Conservation (phyloP, 2,113 vertebrate genomes). For the Mionectes macconnelli region DNA sequence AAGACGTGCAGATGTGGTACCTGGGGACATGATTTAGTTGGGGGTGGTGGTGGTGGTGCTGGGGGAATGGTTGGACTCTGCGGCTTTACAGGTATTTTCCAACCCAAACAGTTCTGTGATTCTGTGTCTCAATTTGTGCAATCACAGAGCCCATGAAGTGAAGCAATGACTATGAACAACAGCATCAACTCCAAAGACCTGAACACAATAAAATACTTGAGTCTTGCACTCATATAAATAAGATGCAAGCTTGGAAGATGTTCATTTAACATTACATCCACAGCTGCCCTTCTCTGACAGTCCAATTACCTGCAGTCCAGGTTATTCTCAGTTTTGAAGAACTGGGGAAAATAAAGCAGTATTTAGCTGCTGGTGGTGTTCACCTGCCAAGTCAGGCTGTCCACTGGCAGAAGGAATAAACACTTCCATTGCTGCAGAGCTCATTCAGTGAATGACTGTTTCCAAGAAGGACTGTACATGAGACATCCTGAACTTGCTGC, state of each 20-base stretch:
- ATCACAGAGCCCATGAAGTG: neutral
- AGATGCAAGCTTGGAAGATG: neutral
- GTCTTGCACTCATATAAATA: neutral
- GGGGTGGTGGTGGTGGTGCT: neutral
- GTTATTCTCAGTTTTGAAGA: neutral
- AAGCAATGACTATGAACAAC: neutral
- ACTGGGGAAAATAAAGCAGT: neutral
- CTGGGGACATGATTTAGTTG: neutral
- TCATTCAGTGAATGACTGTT: neutral
- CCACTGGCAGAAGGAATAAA: neutral
- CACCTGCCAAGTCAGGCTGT: neutral
- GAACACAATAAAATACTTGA: neutral
- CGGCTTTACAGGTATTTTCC: neutral
- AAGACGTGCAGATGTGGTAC: neutral
- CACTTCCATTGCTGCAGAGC: neutral
- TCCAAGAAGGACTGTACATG: neutral
- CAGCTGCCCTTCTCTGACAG: neutral
- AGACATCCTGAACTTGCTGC: neutral
- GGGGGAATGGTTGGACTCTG: accelerated
- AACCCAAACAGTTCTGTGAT: neutral
- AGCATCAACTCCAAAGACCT: neutral
- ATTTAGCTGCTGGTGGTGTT: neutral
- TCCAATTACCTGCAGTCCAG: neutral
- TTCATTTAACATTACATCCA: neutral
- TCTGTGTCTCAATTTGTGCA: neutral